These are phyloP conservation scores for Patiria pectinifera DNA, from an alignment of 53 echinoderm and acorn worm genomes.

Conservation along the genomic window DNA sequence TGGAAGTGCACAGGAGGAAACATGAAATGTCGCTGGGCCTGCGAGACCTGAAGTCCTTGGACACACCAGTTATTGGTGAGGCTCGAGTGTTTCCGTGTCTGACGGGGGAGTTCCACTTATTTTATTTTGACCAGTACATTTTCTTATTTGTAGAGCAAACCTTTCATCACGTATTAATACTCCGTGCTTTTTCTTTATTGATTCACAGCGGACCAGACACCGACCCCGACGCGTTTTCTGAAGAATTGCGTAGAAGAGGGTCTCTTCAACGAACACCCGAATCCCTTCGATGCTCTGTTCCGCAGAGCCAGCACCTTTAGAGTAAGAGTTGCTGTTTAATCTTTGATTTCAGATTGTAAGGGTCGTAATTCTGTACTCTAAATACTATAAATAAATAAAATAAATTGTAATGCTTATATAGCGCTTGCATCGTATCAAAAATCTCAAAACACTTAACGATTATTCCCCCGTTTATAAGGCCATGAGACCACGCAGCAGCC, in stretches of 20 bases:
- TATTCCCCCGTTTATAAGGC: no score
- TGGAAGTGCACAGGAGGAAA: slow-evolving; percentile 86
- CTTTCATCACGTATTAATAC: background rate
- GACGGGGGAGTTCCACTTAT: no score
- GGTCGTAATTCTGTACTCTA: background rate
- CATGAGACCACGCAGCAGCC: no score
- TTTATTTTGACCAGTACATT: background rate
- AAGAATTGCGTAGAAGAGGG: slow-evolving; percentile 90
- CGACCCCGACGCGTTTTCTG: slow-evolving; percentile 92
- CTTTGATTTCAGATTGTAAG: background rate
- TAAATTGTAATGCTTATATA: no score
- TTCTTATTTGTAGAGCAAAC: background rate
- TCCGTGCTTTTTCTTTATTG: background rate
- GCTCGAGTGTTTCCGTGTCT: background rate
- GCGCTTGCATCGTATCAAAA: no score
- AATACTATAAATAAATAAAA: no score
- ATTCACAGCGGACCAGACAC: slow-evolving; percentile 87
- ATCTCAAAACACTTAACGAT: no score
- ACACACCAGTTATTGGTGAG: slow-evolving; percentile 92
- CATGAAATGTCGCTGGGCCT: slow-evolving; percentile 85
- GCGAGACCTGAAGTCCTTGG: slow-evolving; percentile 73
- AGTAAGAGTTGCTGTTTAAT: slow-evolving; percentile 9
- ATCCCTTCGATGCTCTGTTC: slow-evolving; percentile 93
- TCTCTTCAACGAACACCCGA: slow-evolving; percentile 74
- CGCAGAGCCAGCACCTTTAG: slow-evolving; percentile 68